Conservation (phyloP, 2,113 vertebrate genomes). For the Epinephelus fuscoguttatus region DNA sequence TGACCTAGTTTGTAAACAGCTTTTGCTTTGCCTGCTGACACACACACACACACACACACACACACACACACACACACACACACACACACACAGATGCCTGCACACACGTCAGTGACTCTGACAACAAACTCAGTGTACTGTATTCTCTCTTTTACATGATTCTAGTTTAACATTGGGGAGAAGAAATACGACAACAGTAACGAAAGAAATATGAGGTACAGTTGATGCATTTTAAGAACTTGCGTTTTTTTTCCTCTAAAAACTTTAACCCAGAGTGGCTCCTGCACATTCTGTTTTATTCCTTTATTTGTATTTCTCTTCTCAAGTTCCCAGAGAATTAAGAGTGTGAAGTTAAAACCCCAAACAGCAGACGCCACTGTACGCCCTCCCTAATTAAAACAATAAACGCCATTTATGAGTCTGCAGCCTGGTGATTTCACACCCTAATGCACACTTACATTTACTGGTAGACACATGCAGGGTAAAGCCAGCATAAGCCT, state of each 20-base stretch:
- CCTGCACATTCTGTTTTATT: neutral
- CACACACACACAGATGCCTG: conserved; percentile 24
- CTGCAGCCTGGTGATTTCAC: conserved; percentile 52
- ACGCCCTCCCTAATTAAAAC: conserved; percentile 55
- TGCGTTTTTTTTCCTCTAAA: neutral
- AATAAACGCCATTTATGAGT: conserved; percentile 66
- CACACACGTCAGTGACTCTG: conserved; percentile 24
- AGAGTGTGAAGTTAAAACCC: conserved; percentile 24
- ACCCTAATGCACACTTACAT: conserved; percentile 38
- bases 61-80: neutral
- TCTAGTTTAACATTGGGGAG: conserved; percentile 25
- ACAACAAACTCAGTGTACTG: conserved; percentile 37
- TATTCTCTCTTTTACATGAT: conserved; percentile 29
- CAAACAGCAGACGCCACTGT: conserved; percentile 35
- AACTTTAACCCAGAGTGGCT: conserved; percentile 16
- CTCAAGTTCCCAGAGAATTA: conserved; percentile 17
- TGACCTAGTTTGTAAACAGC: conserved; percentile 52
- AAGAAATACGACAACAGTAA: neutral
- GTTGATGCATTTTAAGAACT: neutral
- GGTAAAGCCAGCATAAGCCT: conserved; percentile 66
- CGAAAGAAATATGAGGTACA: neutral
- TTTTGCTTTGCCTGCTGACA: conserved; percentile 33
- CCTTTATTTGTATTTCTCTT: conserved; percentile 8
- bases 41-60: conserved; percentile 1
- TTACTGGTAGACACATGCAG: conserved; percentile 44